These are phyloP conservation scores for Protonemura montana DNA, from an alignment of 2,888 invertebrate genomes.

Conservation along the genomic window DNA sequence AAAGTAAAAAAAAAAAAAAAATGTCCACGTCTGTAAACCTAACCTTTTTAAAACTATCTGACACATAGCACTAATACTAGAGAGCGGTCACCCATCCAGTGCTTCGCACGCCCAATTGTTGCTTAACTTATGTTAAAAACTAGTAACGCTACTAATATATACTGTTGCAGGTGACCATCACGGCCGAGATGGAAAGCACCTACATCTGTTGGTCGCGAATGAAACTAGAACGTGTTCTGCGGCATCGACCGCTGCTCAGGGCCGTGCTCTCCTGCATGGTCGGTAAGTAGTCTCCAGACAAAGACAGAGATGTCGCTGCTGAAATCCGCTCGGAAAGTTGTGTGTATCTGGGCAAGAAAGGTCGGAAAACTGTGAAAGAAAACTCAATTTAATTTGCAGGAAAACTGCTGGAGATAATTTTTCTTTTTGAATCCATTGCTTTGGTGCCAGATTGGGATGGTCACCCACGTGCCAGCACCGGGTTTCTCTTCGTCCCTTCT, in stretches of 20 bases:
- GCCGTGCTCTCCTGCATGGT: conserved; percentile 80
- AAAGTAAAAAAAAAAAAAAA: too few relatives aligned
- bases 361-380: neutral
- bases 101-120: too few relatives aligned
- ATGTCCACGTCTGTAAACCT: too few relatives aligned
- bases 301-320: neutral
- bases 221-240: conserved; percentile 76
- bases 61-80: too few relatives aligned
- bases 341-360: neutral
- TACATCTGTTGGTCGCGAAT: conserved; percentile 83
- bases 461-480: too few relatives aligned
- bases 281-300: conserved; percentile 61
- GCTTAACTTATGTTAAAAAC: neutral
- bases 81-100: too few relatives aligned
- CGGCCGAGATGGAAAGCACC: conserved; percentile 79
- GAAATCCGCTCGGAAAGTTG: neutral
- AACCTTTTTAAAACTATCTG: too few relatives aligned
- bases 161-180: conserved; percentile 71
- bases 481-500: too few relatives aligned
- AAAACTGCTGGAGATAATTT: too few relatives aligned
- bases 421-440: too few relatives aligned
- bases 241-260: conserved; percentile 76
- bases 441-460: too few relatives aligned
- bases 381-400: too few relatives aligned
- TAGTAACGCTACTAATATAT: neutral